phyloP scores from a whole-genome alignment of 2,888 invertebrate genomes.

The Congeria kusceri region DNA sequence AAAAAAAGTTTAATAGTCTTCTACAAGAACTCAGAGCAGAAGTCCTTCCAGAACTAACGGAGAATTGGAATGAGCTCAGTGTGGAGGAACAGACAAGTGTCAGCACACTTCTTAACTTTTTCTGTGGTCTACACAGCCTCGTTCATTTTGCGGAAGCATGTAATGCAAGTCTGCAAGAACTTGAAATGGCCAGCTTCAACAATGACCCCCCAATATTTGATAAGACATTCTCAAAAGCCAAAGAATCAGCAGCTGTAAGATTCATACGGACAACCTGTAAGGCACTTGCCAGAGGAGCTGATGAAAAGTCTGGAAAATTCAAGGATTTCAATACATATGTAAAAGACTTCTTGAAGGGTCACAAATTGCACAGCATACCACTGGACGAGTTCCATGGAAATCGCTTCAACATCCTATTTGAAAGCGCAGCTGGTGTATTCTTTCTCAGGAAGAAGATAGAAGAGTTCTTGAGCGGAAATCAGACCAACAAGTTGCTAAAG shows the following conservation, averaged over 20 bases:
- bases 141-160: conserved; percentile 61
- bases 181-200: conserved; percentile 22
- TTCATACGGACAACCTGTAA: conserved; percentile 23
- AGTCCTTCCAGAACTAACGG: conserved; percentile 49
- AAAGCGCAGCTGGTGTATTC: conserved; percentile 17
- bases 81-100: conserved; percentile 31
- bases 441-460: conserved; percentile 12
- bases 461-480: conserved; percentile 37
- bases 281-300: conserved; percentile 43
- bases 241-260: conserved; percentile 31
- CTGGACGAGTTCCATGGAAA: conserved; percentile 55
- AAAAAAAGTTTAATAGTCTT: conserved; percentile 53
- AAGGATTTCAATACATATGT: conserved; percentile 35
- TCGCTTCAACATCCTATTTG: conserved; percentile 62
- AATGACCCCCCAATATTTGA: conserved; percentile 30
- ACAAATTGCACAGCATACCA: conserved; percentile 27
- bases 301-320: conserved; percentile 38
- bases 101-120: conserved; percentile 59
- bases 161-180: conserved; percentile 9
- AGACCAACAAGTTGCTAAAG: conserved; percentile 50
- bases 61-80: conserved; percentile 47
- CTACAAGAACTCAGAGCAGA: conserved; percentile 42
- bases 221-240: conserved; percentile 14
- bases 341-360: conserved; percentile 29
- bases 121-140: conserved; percentile 64